Evolutionary conservation across 2,888 invertebrate genomes (phyloP).

Genomic region (Pandemis cinnamomeana): DNA sequence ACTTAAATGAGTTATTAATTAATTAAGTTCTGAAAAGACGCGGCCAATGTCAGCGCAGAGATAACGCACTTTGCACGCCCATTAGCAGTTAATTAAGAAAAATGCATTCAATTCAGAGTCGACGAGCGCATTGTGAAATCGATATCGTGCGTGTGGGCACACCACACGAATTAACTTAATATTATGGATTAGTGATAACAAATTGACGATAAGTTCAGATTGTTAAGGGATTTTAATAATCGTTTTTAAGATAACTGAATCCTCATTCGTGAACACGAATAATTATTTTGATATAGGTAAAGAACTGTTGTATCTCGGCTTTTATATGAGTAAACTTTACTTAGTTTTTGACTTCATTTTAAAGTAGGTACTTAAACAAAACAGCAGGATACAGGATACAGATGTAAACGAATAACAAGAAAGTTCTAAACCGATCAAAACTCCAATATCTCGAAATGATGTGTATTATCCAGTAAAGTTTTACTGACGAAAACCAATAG

Average conservation of each 20-base stretch:
- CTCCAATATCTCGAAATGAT: too few species aligned
- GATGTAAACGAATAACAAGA: too few species aligned
- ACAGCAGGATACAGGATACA: too few species aligned
- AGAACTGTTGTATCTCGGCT: background rate
- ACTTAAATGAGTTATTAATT: slow-evolving; percentile 31
- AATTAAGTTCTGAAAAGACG: slow-evolving; percentile 3
- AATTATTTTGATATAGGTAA: background rate
- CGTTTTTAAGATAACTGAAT: background rate
- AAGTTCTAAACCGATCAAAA: too few species aligned
- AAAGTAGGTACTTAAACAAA: too few species aligned
- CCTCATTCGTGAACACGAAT: background rate
- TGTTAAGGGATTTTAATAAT: background rate
- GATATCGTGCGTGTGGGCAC: slow-evolving; percentile 20
- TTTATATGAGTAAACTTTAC: too few species aligned
- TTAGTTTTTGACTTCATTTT: too few species aligned
- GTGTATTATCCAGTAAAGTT: too few species aligned
- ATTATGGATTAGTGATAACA: slow-evolving; percentile 2
- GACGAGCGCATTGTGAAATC: slow-evolving; percentile 16
- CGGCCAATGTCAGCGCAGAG: slow-evolving; percentile 26
- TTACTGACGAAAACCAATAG: too few species aligned
- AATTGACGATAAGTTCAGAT: background rate
- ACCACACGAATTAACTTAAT: background rate
- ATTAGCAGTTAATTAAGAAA: slow-evolving; percentile 34
- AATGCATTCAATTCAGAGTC: slow-evolving; percentile 26
- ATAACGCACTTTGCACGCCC: slow-evolving; percentile 24